A percentile compares a stretch with the other conserved stretches of the same genome.
These are phyloP conservation scores for Ciconia stormi DNA, from an alignment of 2,113 vertebrate species.

Conservation along the genomic window DNA sequence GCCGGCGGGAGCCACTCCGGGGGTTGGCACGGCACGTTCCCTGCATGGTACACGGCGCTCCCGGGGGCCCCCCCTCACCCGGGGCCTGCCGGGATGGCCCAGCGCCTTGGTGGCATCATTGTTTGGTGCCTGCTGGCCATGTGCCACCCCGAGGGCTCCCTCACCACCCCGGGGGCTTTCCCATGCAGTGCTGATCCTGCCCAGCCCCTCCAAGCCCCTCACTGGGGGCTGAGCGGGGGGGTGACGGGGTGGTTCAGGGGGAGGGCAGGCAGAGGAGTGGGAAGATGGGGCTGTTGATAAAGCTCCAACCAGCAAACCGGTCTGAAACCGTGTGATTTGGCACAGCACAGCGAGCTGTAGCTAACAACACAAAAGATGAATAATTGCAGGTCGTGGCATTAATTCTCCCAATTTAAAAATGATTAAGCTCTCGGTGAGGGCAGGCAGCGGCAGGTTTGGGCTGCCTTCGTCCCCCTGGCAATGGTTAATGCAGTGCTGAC, in stretches of 20 bases:
- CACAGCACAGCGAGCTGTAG: not conserved
- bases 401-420: slow-evolving; percentile 7
- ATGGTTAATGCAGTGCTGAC: not conserved
- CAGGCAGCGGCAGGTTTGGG: slow-evolving; percentile 38
- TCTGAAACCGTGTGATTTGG: slow-evolving; percentile 42
- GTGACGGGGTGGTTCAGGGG: fast-evolving
- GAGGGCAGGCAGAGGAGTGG: not conserved
- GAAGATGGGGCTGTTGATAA: slow-evolving; percentile 19
- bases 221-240: not conserved
- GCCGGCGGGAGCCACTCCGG: not conserved
- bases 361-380: slow-evolving; percentile 56
- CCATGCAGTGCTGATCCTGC: not conserved
- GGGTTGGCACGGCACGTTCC: slow-evolving; percentile 20
- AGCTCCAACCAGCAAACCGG: not conserved
- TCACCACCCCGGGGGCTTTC: not conserved
- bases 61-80: not conserved
- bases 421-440: not conserved
- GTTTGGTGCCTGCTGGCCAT: not conserved
- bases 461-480: not conserved
- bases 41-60: slow-evolving; percentile 3
- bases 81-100: not conserved
- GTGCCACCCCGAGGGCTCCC: not conserved
- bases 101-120: fast-evolving
- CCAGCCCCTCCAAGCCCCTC: not conserved
- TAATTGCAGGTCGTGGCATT: slow-evolving; percentile 13